phyloP scores from a whole-genome alignment of 2,113 vertebrate species.

The Myotis lucifugus region DNA sequence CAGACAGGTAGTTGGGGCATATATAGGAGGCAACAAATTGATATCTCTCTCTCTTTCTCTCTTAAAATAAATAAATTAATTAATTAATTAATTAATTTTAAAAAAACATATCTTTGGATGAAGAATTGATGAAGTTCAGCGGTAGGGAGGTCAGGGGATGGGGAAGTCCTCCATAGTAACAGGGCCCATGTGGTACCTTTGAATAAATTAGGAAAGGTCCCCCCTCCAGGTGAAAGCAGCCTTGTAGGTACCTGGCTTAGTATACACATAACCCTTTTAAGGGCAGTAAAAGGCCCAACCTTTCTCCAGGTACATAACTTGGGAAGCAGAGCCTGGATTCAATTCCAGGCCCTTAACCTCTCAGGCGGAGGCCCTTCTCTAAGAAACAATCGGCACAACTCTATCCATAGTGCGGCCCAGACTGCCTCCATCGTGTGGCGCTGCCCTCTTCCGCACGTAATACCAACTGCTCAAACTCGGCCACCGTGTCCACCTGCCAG shows the following conservation, averaged over 20 bases:
- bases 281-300: neutral
- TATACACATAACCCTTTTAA: neutral
- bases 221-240: neutral
- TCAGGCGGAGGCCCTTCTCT: neutral
- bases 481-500: neutral
- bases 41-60: neutral
- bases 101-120: neutral
- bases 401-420: fast-evolving
- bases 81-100: neutral
- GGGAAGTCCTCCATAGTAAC: fast-evolving
- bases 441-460: neutral
- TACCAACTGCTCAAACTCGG: neutral
- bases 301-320: neutral
- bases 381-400: neutral
- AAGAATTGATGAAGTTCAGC: neutral
- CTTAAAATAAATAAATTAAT: neutral
- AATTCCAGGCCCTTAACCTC: neutral
- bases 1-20: neutral
- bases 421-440: neutral
- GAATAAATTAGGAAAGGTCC: neutral
- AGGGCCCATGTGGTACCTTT: neutral
- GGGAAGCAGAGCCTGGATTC: neutral
- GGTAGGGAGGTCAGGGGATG: too few relatives aligned
- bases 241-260: neutral
- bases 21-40: neutral